These are phyloP conservation scores for Corbicula japonica DNA, from an alignment of 2,888 invertebrate species.

Conservation along the genomic window DNA sequence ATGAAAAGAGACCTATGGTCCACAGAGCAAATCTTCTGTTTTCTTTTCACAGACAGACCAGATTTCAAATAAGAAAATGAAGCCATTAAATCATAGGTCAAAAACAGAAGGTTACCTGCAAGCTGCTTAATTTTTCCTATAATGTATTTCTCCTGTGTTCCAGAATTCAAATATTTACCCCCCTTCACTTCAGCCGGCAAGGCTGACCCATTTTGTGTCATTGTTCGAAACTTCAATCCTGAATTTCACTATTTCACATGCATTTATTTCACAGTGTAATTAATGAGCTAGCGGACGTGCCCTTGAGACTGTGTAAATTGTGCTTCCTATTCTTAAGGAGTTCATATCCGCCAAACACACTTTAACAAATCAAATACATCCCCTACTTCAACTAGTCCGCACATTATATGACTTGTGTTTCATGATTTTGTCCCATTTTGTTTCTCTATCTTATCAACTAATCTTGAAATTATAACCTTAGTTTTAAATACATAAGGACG, in stretches of 20 bases:
- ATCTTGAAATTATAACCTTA: constrained; percentile 36
- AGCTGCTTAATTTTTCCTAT: constrained; percentile 78
- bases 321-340: constrained; percentile 26
- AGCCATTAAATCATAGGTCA: too few relatives aligned
- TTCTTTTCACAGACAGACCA: too few relatives aligned
- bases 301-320: constrained; percentile 18
- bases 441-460: constrained; percentile 21
- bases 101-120: constrained; percentile 71
- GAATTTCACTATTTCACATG: background rate
- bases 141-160: constrained; percentile 72
- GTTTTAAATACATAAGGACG: constrained; percentile 41
- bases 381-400: constrained; percentile 13
- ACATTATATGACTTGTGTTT: constrained; percentile 21
- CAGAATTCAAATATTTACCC: constrained; percentile 38
- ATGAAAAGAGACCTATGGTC: too few relatives aligned
- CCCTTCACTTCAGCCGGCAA: constrained; percentile 12
- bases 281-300: constrained; percentile 9
- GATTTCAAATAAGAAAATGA: too few relatives aligned
- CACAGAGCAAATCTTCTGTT: too few relatives aligned
- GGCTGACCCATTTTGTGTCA: constrained; percentile 48
- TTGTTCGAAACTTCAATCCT: constrained; percentile 16
- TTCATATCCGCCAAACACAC: constrained; percentile 13
- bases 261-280: too few relatives aligned
- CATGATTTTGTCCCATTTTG: constrained; percentile 16
- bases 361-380: constrained; percentile 1